phyloP scores from a whole-genome alignment of 2,113 vertebrate genomes.

The Anseranas semipalmata region DNA sequence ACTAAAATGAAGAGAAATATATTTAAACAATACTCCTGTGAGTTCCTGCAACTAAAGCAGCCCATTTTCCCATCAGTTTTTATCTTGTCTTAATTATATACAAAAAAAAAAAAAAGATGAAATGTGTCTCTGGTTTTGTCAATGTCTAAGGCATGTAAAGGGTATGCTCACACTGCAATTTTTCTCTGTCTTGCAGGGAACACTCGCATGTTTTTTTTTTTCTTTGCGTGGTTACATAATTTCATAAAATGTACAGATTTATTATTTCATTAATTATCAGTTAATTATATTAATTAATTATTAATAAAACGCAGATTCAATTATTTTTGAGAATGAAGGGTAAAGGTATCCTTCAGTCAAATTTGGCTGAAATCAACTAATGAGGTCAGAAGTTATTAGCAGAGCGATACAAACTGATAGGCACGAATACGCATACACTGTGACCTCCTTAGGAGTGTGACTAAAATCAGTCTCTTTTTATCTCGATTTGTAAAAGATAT shows the following conservation, averaged over 20 bases:
- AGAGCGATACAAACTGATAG: not conserved
- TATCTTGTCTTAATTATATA: not conserved
- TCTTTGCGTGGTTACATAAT: not conserved
- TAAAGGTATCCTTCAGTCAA: slow-evolving; percentile 55
- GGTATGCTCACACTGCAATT: not conserved
- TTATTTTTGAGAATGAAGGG: slow-evolving; percentile 38
- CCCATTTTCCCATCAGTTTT: not conserved
- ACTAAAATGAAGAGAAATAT: not conserved
- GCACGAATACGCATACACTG: not conserved
- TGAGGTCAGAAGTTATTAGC: slow-evolving; percentile 48
- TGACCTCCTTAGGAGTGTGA: not conserved
- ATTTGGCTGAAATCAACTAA: slow-evolving; percentile 32
- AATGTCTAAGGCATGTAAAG: not conserved
- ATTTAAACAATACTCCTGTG: not conserved
- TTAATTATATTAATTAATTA: slow-evolving; percentile 35
- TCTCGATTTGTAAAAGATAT: not conserved
- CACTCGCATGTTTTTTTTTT: not conserved
- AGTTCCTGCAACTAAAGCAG: not conserved
- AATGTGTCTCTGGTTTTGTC: not conserved
- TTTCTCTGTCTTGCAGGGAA: not conserved
- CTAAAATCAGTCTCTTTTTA: not conserved
- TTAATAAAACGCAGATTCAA: not conserved
- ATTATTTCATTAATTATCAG: slow-evolving; percentile 7
- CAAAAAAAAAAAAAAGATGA: not conserved
- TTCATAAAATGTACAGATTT: not conserved